A percentile compares a stretch with the other conserved stretches of the same genome.
phyloP scores from a whole-genome alignment of 2,113 vertebrate species.

The Engraulis encrasicolus region DNA sequence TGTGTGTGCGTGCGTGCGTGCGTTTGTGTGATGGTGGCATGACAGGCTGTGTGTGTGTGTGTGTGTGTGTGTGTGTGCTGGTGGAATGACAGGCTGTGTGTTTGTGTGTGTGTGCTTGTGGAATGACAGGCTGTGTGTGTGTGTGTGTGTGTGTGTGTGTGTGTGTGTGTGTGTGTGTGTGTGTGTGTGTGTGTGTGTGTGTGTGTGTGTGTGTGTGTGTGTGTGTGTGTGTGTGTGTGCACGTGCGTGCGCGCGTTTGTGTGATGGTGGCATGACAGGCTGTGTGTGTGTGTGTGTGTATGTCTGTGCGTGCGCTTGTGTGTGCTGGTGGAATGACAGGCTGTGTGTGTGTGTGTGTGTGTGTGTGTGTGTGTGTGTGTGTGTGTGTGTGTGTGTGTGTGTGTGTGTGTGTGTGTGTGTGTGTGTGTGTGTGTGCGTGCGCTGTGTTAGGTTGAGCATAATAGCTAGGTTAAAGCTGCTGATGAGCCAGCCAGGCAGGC shows the following conservation, averaged over 20 bases:
- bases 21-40: background rate
- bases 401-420: background rate
- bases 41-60: slow-evolving; percentile 1
- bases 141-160: background rate
- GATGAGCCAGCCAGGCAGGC: background rate
- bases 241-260: too few species aligned
- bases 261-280: too few species aligned
- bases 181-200: background rate
- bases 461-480: background rate
- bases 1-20: too few species aligned
- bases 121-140: background rate
- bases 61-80: background rate
- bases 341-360: slow-evolving; percentile 12
- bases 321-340: background rate
- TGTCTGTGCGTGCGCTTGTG: background rate
- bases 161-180: slow-evolving; percentile 9
- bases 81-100: background rate
- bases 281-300: too few species aligned
- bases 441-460: background rate
- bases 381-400: background rate
- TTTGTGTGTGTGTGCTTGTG: background rate
- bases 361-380: background rate
- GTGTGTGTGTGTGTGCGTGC: background rate
- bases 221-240: background rate
- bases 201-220: background rate